phyloP scores from a whole-genome alignment of 2,888 invertebrate genomes.

The Epicampocera succincta region DNA sequence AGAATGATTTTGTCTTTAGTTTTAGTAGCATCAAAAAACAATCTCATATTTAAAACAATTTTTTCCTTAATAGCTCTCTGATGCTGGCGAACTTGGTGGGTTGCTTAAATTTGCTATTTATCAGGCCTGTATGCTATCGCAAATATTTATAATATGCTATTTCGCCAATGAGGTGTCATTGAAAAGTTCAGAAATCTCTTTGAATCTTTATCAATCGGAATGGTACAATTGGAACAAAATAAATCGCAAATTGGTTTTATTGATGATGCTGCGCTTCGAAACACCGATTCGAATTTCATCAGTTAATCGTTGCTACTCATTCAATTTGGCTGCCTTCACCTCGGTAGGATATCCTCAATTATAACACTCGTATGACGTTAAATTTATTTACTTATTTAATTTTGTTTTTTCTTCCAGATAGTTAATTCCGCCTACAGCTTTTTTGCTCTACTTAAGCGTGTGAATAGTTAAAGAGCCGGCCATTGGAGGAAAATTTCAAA shows the following conservation, averaged over 20 bases:
- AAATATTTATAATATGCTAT: constrained; percentile 76
- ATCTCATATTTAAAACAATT: neutral
- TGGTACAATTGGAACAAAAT: constrained; percentile 72
- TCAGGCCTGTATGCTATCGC: constrained; percentile 75
- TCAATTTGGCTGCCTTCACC: constrained; percentile 75
- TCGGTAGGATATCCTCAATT: constrained; percentile 74
- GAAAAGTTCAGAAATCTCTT: constrained; percentile 58
- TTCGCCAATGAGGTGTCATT: constrained; percentile 74
- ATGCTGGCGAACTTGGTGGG: constrained; percentile 66
- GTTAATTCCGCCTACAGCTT: constrained; percentile 77
- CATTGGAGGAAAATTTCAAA: too few species aligned
- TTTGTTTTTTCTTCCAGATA: constrained; percentile 72
- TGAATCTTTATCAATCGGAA: constrained; percentile 70
- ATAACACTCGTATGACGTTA: neutral
- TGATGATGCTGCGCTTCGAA: constrained; percentile 72
- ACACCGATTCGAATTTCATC: constrained; percentile 72
- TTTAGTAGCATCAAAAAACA: too few species aligned
- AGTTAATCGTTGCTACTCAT: constrained; percentile 74
- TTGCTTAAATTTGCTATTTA: constrained; percentile 73
- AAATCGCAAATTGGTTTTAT: constrained; percentile 71
- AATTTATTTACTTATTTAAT: neutral
- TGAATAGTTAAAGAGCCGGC: constrained; percentile 73
- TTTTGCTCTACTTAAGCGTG: constrained; percentile 75
- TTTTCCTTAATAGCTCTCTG: constrained; percentile 53
- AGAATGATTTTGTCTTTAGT: too few species aligned